Conservation (phyloP, 2,113 vertebrate species). For the Cololabis saira region DNA sequence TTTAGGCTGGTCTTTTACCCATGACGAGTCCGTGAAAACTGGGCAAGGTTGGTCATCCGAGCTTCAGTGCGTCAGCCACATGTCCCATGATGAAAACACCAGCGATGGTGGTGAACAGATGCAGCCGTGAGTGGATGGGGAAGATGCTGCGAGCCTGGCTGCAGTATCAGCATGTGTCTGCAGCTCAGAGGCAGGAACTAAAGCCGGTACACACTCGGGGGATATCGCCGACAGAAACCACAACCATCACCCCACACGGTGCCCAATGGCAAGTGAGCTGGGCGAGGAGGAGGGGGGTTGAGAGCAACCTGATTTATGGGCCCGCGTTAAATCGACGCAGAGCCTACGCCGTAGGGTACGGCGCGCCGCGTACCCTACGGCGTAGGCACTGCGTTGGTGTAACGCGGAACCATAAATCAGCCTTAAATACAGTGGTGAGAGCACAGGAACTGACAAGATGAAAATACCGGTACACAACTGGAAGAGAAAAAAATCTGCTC, state of each 20-base stretch:
- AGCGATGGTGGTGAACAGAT: slow-evolving; percentile 2
- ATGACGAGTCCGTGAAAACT: slow-evolving; percentile 5
- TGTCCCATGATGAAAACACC: slow-evolving; percentile 7
- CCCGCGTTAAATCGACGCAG: too few relatives aligned
- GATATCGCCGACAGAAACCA: slow-evolving; percentile 72
- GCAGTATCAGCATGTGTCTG: slow-evolving; percentile 14
- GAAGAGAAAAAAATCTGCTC: background rate
- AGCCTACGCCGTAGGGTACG: too few relatives aligned
- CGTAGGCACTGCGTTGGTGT: too few relatives aligned
- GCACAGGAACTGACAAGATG: slow-evolving; percentile 1
- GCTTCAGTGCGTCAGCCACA: slow-evolving; percentile 15
- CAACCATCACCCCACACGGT: slow-evolving; percentile 70
- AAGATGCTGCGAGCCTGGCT: slow-evolving; percentile 25
- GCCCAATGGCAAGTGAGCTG: slow-evolving; percentile 63
- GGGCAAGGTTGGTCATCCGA: slow-evolving; percentile 13
- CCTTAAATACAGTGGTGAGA: too few relatives aligned
- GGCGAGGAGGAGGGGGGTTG: slow-evolving; percentile 2
- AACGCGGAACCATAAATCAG: too few relatives aligned
- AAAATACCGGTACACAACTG: background rate
- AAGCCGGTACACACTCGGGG: slow-evolving; percentile 59
- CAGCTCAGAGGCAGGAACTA: slow-evolving; percentile 34
- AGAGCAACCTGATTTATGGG: too few relatives aligned
- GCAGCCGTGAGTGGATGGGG: background rate
- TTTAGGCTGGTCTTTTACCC: slow-evolving; percentile 3
- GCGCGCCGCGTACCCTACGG: too few relatives aligned